phyloP scores from a whole-genome alignment of 1,140 invertebrate species.

The Atta texana region DNA sequence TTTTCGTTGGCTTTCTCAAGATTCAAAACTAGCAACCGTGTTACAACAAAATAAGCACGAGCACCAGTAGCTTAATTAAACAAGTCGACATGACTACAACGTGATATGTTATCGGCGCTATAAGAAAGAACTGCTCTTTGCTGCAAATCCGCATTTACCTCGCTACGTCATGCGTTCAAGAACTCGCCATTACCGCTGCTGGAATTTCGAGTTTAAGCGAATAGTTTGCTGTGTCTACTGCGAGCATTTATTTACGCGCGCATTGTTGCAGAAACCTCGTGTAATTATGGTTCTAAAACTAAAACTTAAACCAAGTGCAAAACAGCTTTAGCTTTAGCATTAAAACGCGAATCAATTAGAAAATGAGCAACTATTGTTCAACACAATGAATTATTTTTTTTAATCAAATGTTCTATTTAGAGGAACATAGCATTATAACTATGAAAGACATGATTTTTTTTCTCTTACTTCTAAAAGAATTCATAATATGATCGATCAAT shows the following conservation, averaged over 20 bases:
- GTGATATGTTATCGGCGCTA: slow-evolving; percentile 21
- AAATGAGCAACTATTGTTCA: not conserved
- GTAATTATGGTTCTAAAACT: slow-evolving; percentile 27
- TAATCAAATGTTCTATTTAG: not conserved
- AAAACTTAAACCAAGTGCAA: slow-evolving; percentile 10
- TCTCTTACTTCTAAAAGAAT: not conserved
- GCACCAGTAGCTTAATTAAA: slow-evolving; percentile 32
- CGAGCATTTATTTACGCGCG: slow-evolving; percentile 39
- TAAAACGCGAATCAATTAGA: slow-evolving; percentile 6
- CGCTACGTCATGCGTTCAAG: slow-evolving; percentile 36
- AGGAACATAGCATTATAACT: not conserved
- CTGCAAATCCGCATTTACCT: slow-evolving; percentile 27
- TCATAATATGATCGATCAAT: not conserved
- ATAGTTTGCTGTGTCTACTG: slow-evolving; percentile 43
- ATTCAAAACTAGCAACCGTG: not conserved
- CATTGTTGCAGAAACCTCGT: slow-evolving; percentile 48
- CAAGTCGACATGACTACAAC: not conserved
- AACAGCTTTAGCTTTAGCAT: not conserved
- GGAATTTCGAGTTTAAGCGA: slow-evolving; percentile 54
- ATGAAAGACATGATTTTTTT: not conserved
- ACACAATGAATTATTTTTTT: slow-evolving; percentile 13
- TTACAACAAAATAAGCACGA: slow-evolving; percentile 12
- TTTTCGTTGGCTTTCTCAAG: slow-evolving; percentile 15
- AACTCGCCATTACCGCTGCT: not conserved
- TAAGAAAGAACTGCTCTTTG: not conserved